Percentiles rank a stretch among this genome's conserved stretches.
Evolutionary conservation across 2,888 invertebrate genomes (phyloP).

Genomic region (Xestia rhomboidea): DNA sequence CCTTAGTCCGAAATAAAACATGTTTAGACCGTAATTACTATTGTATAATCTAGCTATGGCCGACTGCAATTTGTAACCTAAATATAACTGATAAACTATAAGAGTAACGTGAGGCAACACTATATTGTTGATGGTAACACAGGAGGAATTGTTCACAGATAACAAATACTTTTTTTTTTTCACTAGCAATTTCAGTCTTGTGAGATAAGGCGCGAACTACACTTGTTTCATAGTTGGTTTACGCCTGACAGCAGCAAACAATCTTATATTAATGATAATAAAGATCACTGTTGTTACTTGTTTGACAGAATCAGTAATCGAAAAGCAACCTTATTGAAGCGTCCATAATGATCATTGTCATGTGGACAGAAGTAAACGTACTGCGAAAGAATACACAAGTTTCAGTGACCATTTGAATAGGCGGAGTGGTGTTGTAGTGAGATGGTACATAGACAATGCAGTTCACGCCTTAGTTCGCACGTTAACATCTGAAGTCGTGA

Average conservation of each 20-base stretch:
- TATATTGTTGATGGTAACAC: conserved; percentile 66
- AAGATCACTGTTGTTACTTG: background rate
- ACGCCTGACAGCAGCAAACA: background rate
- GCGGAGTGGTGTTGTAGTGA: conserved; percentile 51
- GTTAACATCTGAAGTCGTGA: conserved; percentile 25
- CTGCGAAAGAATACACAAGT: conserved; percentile 19
- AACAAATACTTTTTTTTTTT: conserved; percentile 53
- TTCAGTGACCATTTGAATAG: conserved; percentile 45
- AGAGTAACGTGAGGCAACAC: conserved; percentile 57
- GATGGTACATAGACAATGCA: conserved; percentile 20
- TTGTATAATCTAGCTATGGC: conserved; percentile 67
- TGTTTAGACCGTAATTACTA: conserved; percentile 64
- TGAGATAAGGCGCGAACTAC: conserved; percentile 55
- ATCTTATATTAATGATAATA: background rate
- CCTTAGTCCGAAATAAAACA: conserved; percentile 62
- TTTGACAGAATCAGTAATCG: background rate
- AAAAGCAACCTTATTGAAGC: background rate
- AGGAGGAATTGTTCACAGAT: conserved; percentile 62
- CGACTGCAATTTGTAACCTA: conserved; percentile 63
- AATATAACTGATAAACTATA: conserved; percentile 54
- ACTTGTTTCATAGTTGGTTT: background rate
- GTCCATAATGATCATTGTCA: background rate
- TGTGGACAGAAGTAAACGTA: background rate
- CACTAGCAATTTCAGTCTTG: conserved; percentile 58
- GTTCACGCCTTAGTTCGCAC: conserved; percentile 44